Percentiles rank a stretch among this genome's conserved stretches.
phyloP scores from a whole-genome alignment of 2,888 invertebrate species.

The Epinotia brunnichana region DNA sequence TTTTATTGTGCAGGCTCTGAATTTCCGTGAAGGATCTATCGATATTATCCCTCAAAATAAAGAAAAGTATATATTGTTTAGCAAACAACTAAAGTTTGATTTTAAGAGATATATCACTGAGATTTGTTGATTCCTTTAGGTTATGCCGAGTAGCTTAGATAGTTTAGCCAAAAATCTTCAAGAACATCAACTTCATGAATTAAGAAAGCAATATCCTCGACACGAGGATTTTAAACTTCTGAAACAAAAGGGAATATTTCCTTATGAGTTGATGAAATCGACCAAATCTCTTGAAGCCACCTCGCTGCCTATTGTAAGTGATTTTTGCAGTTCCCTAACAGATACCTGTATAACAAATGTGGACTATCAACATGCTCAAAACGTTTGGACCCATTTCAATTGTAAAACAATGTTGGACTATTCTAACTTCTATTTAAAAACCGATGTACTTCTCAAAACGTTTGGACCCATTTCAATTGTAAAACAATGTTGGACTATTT shows the following conservation, averaged over 20 bases:
- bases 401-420: constrained; percentile 41
- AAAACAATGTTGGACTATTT: too few species aligned
- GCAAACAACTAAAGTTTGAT: constrained; percentile 19
- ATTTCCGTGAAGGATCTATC: constrained; percentile 41
- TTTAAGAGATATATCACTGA: constrained; percentile 24
- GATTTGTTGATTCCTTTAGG: constrained; percentile 30
- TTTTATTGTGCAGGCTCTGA: constrained; percentile 45
- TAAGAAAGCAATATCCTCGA: constrained; percentile 9
- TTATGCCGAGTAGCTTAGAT: constrained; percentile 33
- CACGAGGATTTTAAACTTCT: constrained; percentile 24
- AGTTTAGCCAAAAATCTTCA: constrained; percentile 32
- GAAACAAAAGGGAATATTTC: constrained; percentile 37
- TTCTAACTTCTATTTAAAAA: constrained; percentile 43
- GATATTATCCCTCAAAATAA: constrained; percentile 43
- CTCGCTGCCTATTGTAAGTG: constrained; percentile 27
- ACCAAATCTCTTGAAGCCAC: too few species aligned
- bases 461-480: too few species aligned
- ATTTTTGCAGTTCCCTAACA: constrained; percentile 42
- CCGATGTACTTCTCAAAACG: too few species aligned
- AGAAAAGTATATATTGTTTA: background rate
- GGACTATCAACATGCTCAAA: constrained; percentile 38
- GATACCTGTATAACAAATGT: constrained; percentile 12
- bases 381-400: constrained; percentile 42
- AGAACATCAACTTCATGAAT: constrained; percentile 26
- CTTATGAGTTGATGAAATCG: constrained; percentile 41